Percentiles rank a stretch among this genome's conserved stretches.
Evolutionary conservation across 2,113 vertebrate genomes (phyloP).

Genomic region (Oostethus manadensis): DNA sequence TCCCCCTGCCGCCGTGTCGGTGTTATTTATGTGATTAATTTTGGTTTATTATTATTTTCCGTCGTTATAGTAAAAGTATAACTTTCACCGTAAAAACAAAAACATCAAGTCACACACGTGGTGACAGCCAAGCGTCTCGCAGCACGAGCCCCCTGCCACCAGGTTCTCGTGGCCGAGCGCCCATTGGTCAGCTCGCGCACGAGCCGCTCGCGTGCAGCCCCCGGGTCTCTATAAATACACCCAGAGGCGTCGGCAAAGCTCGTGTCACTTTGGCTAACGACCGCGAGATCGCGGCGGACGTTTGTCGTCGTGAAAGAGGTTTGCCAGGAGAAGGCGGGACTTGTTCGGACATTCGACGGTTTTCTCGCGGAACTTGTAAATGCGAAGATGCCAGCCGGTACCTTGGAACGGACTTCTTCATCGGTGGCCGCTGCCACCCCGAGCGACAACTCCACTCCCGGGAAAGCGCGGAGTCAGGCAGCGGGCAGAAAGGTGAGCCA

Average conservation of each 20-base stretch:
- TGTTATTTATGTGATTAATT: too few relatives aligned
- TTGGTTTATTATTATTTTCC: too few relatives aligned
- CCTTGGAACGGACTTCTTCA: constrained; percentile 78
- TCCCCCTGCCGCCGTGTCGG: too few relatives aligned
- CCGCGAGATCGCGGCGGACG: constrained; percentile 8
- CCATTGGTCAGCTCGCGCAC: constrained; percentile 83
- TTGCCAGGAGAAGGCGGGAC: constrained; percentile 25
- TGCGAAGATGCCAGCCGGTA: constrained; percentile 82
- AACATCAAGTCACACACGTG: too few relatives aligned
- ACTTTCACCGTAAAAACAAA: too few relatives aligned
- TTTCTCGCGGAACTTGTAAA: neutral
- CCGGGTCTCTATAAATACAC: constrained; percentile 76
- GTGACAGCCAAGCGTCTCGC: constrained; percentile 23
- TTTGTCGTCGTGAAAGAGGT: constrained; percentile 13
- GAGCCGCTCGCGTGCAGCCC: constrained; percentile 85
- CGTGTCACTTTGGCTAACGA: constrained; percentile 7
- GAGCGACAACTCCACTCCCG: constrained; percentile 71
- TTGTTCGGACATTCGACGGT: neutral
- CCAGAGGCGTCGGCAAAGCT: constrained; percentile 40
- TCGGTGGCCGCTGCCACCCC: constrained; percentile 78
- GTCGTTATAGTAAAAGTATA: too few relatives aligned
- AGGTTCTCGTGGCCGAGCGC: constrained; percentile 69
- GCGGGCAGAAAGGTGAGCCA: constrained; percentile 82
- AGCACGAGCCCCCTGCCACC: constrained; percentile 72
- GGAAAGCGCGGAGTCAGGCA: constrained; percentile 77